Percentiles rank a stretch among this genome's conserved stretches.
Evolutionary conservation across 2,888 invertebrate genomes (phyloP).

Genomic region (Pomacea canaliculata): DNA sequence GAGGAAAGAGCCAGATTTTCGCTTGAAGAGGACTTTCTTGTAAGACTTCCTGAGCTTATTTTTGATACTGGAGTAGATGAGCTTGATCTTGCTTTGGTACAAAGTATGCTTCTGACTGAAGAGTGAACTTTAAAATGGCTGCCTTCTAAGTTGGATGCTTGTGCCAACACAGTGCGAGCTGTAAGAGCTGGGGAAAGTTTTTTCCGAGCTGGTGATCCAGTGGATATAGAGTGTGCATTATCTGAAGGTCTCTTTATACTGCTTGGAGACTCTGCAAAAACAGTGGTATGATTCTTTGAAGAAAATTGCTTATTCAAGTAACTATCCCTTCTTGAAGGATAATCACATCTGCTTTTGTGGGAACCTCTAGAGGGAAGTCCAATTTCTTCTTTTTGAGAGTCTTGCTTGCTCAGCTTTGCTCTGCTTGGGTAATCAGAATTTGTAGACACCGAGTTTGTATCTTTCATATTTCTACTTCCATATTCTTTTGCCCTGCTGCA

Average conservation of each 20-base stretch:
- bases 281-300: too few relatives aligned
- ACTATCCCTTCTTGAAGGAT: not conserved
- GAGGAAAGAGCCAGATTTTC: too few relatives aligned
- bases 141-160: too few relatives aligned
- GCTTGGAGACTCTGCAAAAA: too few relatives aligned
- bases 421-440: too few relatives aligned
- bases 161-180: not conserved
- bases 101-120: not conserved
- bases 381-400: too few relatives aligned
- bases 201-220: not conserved
- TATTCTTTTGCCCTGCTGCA: too few relatives aligned
- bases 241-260: not conserved
- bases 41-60: not conserved
- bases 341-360: not conserved
- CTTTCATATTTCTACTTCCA: too few relatives aligned
- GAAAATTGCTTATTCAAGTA: too few relatives aligned
- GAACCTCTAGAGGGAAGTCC: not conserved
- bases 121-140: too few relatives aligned
- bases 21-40: not conserved
- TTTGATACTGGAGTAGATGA: not conserved
- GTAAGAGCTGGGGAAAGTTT: not conserved
- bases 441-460: too few relatives aligned
- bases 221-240: not conserved
- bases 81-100: not conserved
- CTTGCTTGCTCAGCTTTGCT: too few relatives aligned